Conservation (phyloP, 2,113 vertebrate genomes). For the Corythornis vintsioides region DNA sequence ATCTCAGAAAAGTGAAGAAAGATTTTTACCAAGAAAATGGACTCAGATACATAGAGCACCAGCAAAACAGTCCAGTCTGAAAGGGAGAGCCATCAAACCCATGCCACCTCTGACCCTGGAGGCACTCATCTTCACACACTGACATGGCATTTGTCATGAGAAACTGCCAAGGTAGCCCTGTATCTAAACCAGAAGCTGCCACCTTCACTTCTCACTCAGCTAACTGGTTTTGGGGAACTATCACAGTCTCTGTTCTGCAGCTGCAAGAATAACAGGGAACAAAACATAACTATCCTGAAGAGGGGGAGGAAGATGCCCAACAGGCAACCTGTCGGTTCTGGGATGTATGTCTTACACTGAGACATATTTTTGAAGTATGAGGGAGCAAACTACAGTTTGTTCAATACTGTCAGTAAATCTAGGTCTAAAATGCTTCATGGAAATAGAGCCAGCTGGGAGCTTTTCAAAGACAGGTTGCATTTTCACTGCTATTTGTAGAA, state of each 20-base stretch:
- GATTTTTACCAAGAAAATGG: background rate
- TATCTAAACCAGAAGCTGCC: background rate
- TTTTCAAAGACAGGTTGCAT: background rate
- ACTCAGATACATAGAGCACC: background rate
- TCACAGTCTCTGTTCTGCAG: background rate
- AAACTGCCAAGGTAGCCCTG: background rate
- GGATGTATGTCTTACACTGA: background rate
- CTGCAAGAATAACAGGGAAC: background rate
- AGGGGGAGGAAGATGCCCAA: background rate
- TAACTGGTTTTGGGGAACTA: background rate
- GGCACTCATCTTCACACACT: background rate
- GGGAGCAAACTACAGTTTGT: background rate
- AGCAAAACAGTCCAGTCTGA: background rate
- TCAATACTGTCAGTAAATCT: background rate
- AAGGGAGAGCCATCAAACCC: background rate
- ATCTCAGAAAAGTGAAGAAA: background rate
- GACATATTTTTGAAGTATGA: background rate
- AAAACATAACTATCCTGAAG: background rate
- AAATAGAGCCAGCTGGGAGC: slow-evolving; percentile 27
- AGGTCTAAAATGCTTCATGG: background rate
- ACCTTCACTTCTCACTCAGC: background rate
- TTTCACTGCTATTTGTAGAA: slow-evolving; percentile 31
- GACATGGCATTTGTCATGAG: background rate
- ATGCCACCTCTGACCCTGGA: background rate
- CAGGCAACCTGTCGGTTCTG: background rate